These are phyloP conservation scores for Arizona elegans DNA, from an alignment of 2,113 vertebrate genomes.

Conservation along the genomic window DNA sequence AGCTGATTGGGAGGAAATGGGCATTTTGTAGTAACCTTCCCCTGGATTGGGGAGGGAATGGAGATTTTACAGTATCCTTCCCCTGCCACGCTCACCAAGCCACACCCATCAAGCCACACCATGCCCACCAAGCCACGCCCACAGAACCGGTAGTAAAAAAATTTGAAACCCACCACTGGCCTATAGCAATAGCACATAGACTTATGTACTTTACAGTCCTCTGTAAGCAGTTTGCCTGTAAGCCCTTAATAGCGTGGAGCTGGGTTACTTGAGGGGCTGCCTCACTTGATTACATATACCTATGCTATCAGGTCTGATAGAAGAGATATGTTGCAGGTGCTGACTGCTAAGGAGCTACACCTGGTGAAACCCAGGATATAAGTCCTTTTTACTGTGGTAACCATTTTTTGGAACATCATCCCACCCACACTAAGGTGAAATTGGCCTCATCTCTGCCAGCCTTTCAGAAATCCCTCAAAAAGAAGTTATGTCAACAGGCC, in stretches of 20 bases:
- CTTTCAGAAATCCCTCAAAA: neutral
- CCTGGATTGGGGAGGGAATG: too few relatives aligned
- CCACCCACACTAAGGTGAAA: neutral
- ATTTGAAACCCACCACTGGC: too few relatives aligned
- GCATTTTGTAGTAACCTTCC: too few relatives aligned
- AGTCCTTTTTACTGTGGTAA: neutral
- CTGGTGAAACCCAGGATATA: neutral
- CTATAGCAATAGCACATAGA: too few relatives aligned
- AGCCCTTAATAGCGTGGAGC: neutral
- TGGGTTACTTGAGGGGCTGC: neutral
- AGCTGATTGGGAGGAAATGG: too few relatives aligned
- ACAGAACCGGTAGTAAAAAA: too few relatives aligned
- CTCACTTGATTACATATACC: neutral
- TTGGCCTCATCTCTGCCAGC: neutral
- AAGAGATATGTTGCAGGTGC: neutral
- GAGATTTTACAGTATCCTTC: too few relatives aligned
- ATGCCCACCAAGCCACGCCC: too few relatives aligned
- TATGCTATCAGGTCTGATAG: neutral
- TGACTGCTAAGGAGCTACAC: neutral
- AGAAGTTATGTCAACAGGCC: neutral
- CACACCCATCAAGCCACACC: too few relatives aligned
- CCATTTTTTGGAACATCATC: neutral
- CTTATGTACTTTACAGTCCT: too few relatives aligned
- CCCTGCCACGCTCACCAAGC: too few relatives aligned
- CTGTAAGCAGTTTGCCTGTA: too few relatives aligned